Base-by-base conservation (phyloP, 2,797 vertebrate species). In the Scolopax bukidnonensis region DNA sequence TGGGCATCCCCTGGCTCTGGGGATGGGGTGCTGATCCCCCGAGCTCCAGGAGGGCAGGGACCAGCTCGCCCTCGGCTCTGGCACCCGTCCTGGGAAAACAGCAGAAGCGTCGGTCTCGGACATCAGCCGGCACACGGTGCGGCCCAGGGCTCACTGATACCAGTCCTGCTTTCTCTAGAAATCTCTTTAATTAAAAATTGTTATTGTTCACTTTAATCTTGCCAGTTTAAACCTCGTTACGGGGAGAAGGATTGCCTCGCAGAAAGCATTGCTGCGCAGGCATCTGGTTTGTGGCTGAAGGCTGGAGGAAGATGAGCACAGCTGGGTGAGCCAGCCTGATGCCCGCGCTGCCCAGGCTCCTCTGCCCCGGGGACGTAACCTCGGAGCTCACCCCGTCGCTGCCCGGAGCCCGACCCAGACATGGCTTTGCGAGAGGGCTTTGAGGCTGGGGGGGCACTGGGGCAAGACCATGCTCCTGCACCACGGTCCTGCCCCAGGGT, bases 61-160 rank as follows among this genome's bases (percentile, higher is more conserved):
- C 28, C 8, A 4, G 36, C 56, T 63, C 9, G 1, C 28, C 9
- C 33, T 24, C 9, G 4, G 2, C n/a, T 16, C 36, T 0, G 0
- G 23, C 45, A 45, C 45, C 45, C 43, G 5, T 10, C 19, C 43
- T 10, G 19, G 45, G 45, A 45, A 11, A 20, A 45, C 45, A 45
- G 45, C 45, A 45, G 45, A 45, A 45, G 45, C 45, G 10, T 45
- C 10, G 19, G 19, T 20, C 45, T 45, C 45, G 20, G 45, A 20
- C 45, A 20, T 45, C 45, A 11, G 45, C 45, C 45, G 45, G 45
- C 19, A 9, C 45, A 45, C 10, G 19, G 45, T 20, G 10, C 19
- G 45, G 45, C 19, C 45, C 19, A 10, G 45, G 45, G 45, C 45
- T 45, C 45, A 20, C 43, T 20, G 43, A 20, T 45, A 45, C 19